phyloP scores from a whole-genome alignment of 2,797 vertebrate species.

The Phoeniculus purpureus region DNA sequence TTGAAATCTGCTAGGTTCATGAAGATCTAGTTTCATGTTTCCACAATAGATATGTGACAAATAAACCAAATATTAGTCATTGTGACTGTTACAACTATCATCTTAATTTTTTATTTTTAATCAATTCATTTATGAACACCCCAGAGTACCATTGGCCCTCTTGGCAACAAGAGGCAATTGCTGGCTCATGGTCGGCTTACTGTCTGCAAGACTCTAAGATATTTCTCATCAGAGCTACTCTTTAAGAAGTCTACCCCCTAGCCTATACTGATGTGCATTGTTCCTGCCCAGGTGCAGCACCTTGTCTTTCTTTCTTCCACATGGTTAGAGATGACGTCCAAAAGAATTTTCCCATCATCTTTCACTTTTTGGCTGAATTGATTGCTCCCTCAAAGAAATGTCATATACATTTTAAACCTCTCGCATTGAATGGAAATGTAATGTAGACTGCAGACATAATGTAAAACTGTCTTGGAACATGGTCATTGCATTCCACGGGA shows the following conservation, averaged over 20 bases:
- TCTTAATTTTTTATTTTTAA: not conserved
- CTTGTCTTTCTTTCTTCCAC: no score
- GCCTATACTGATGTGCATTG: no score
- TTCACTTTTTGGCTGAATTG: not conserved
- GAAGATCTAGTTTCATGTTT: not conserved
- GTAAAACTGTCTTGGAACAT: not conserved
- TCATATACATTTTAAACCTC: not conserved
- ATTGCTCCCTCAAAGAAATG: not conserved
- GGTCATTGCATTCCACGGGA: not conserved
- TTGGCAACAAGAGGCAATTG: no score
- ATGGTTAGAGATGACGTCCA: no score
- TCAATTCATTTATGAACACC: not conserved
- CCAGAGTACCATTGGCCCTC: no score
- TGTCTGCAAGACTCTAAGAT: no score
- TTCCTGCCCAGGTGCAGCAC: no score
- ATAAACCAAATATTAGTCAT: not conserved
- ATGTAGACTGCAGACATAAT: not conserved
- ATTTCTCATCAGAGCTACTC: no score
- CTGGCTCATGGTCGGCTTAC: no score
- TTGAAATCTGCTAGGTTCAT: not conserved
- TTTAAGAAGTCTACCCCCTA: no score
- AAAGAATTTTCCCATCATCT: not conserved
- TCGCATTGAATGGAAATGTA: not conserved
- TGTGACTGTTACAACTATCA: not conserved
- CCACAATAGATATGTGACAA: not conserved